phyloP scores from a whole-genome alignment of 2,888 invertebrate species.

The Encarsia formosa region DNA sequence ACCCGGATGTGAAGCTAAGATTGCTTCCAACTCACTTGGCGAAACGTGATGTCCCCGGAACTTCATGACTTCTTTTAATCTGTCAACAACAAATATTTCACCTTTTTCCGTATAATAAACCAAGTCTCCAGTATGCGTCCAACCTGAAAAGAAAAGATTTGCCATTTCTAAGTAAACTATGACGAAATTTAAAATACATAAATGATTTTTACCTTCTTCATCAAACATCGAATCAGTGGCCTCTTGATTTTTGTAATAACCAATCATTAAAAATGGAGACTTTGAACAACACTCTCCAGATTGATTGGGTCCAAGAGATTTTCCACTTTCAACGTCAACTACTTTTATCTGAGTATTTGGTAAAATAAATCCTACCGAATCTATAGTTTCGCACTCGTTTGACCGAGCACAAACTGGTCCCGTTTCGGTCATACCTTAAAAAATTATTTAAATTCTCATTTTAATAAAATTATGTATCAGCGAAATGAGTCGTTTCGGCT shows the following conservation, averaged over 20 bases:
- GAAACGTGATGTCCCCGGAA: conserved; percentile 41
- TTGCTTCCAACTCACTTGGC: conserved; percentile 40
- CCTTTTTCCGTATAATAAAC: conserved; percentile 40
- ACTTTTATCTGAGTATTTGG: conserved; percentile 35
- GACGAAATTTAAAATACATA: too few species aligned
- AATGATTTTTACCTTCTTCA: conserved; percentile 49
- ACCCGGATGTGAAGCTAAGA: conserved; percentile 35
- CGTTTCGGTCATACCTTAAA: conserved; percentile 40
- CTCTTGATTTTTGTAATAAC: conserved; percentile 55
- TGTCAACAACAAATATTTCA: conserved; percentile 40
- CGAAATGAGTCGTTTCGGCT: too few species aligned
- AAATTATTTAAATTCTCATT: too few species aligned
- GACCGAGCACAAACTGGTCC: conserved; percentile 25
- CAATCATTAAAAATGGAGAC: conserved; percentile 49
- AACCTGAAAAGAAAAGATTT: conserved; percentile 23
- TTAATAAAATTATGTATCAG: too few species aligned
- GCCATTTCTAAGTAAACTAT: too few species aligned
- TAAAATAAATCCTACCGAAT: conserved; percentile 35
- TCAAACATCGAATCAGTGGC: conserved; percentile 55
- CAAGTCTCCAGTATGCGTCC: conserved; percentile 46
- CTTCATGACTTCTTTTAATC: conserved; percentile 44
- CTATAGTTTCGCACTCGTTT: conserved; percentile 13
- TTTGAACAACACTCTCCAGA: conserved; percentile 33
- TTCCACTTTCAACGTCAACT: conserved; percentile 29
- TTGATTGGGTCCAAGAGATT: conserved; percentile 35